A percentile compares a stretch with the other conserved stretches of the same genome.
phyloP scores from a whole-genome alignment of 2,797 vertebrate species.

The Diglossa cyanea region DNA sequence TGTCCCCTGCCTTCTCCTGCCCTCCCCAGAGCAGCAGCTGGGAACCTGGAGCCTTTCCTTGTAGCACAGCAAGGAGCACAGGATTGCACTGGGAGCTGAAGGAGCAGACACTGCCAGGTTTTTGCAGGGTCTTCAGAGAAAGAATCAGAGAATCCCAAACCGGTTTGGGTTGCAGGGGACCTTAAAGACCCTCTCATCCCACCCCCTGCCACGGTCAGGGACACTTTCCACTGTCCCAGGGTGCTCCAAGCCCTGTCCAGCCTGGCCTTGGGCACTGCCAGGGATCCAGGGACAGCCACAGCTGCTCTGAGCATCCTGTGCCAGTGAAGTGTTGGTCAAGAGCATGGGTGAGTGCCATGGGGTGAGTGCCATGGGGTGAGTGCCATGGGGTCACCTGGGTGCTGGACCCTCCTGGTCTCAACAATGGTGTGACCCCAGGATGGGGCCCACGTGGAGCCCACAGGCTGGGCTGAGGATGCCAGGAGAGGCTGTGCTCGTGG shows the following conservation, averaged over 20 bases:
- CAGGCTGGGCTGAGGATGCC: not conserved
- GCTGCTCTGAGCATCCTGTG: not conserved
- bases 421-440: accelerated
- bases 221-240: accelerated
- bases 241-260: accelerated
- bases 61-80: accelerated
- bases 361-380: too few species aligned
- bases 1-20: not conserved
- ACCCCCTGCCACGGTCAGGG: not conserved
- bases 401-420: not conserved
- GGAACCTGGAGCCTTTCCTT: not conserved
- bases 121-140: not conserved
- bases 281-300: not conserved
- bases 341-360: accelerated
- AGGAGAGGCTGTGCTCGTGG: accelerated
- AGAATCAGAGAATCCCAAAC: not conserved
- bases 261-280: not conserved
- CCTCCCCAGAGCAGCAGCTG: not conserved
- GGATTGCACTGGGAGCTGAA: accelerated
- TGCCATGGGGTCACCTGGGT: accelerated
- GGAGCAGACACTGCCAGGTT: accelerated
- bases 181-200: not conserved
- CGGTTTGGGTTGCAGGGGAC: not conserved
- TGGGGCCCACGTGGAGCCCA: accelerated
- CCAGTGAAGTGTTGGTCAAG: not conserved